Percentiles rank a stretch among this genome's conserved stretches.
Conservation (phyloP, 1,140 invertebrate species). For the Bombus pyrosoma region DNA sequence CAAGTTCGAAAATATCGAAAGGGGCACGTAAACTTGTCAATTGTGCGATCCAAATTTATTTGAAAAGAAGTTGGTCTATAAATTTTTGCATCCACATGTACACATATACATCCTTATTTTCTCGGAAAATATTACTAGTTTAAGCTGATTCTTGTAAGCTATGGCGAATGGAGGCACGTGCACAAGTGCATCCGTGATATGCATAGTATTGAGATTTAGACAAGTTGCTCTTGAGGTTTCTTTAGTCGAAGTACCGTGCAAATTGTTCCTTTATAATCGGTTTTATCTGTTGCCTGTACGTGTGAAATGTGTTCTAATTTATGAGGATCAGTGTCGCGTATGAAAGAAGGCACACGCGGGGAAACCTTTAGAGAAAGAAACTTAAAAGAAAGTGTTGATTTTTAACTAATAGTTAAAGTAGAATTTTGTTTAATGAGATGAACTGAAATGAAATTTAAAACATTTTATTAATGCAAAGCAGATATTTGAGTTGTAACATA, state of each 20-base stretch:
- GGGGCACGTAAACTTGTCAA: not conserved
- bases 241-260: not conserved
- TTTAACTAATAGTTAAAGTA: too few relatives aligned
- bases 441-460: too few relatives aligned
- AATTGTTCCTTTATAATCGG: not conserved
- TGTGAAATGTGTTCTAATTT: not conserved
- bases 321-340: too few relatives aligned
- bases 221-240: conserved; percentile 1
- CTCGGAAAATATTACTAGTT: not conserved
- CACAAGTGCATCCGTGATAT: conserved; percentile 21
- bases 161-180: conserved; percentile 1
- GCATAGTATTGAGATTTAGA: not conserved
- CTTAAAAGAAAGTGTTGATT: too few relatives aligned
- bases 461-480: too few relatives aligned
- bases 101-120: not conserved
- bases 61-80: not conserved
- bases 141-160: not conserved
- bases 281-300: not conserved
- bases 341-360: not conserved
- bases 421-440: too few relatives aligned
- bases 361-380: too few relatives aligned
- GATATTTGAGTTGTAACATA: too few relatives aligned
- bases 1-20: not conserved
- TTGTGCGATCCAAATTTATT: not conserved
- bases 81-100: not conserved